Evolutionary conservation across 2,797 vertebrate species (phyloP), one percentile per base, ranked within the genome.

Genomic region (Salmo trutta): DNA sequence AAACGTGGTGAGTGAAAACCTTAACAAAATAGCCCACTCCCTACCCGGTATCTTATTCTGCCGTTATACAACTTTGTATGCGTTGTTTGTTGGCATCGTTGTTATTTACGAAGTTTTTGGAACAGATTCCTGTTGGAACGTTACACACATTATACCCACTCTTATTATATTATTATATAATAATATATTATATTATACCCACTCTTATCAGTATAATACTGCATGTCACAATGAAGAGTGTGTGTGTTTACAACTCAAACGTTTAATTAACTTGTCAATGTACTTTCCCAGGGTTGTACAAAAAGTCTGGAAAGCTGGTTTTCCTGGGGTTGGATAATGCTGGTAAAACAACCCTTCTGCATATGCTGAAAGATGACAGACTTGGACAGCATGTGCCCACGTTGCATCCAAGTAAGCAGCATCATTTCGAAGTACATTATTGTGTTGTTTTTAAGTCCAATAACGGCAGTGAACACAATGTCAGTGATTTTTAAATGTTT

Each of bases 271-370:
- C n/a, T 59, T 31, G 15, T 31, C 31, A 36, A 68, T 47, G 19
- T n/a, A 16, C 24, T 24, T 56, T 33, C 21, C 68, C 82, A 99
- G 98, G 98, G 75, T 91, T 99, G 82, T 99, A 98, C 90, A 98
- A 96, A 90, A 99, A 99, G 86, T 96, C 93, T 4, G 98, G 98
- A 66, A 99, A 99, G 85, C 94, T 99, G 70, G 96, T 99, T 68
- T 99, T 99, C 88, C 95, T 99, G 76, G 98, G 98, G 24, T 91
- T 99, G 86, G 98, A 99, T 91, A 99, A 99, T 76, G 97, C 98
- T 2, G 98, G 98, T 76, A 99, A 99, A 94, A 99, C 97, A 71
- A 99, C 98, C 4, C 92, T 99, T 79, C 90, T 99, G 87, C 98
- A 99, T 87, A 99, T 99, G 98, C 96, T 99, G 54, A 96, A 97